Conservation (phyloP, 2,888 invertebrate genomes). For the Trissolcus brochymenae region DNA sequence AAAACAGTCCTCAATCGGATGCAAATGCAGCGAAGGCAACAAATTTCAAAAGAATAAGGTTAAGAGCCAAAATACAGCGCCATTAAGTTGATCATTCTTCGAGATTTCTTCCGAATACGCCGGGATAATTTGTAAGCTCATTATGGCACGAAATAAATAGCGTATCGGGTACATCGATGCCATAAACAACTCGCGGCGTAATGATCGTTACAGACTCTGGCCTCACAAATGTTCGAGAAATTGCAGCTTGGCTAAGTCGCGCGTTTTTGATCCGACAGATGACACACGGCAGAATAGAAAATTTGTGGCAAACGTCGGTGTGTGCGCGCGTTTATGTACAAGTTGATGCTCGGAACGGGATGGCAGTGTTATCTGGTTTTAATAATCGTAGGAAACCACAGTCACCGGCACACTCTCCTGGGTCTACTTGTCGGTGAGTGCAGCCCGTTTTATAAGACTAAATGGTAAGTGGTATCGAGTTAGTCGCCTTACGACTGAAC, state of each 20-base stretch:
- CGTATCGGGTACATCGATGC: slow-evolving; percentile 49
- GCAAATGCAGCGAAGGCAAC: slow-evolving; percentile 6
- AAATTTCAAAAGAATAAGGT: slow-evolving; percentile 34
- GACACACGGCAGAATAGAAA: slow-evolving; percentile 50
- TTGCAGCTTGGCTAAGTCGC: slow-evolving; percentile 49
- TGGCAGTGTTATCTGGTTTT: slow-evolving; percentile 58
- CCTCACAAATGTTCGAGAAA: slow-evolving; percentile 54
- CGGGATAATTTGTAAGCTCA: slow-evolving; percentile 50
- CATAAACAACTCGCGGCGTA: slow-evolving; percentile 46
- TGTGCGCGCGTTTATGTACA: slow-evolving; percentile 7
- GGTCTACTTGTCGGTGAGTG: slow-evolving; percentile 25
- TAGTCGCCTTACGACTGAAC: slow-evolving; percentile 72
- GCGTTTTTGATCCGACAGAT: slow-evolving; percentile 54
- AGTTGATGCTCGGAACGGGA: slow-evolving; percentile 38
- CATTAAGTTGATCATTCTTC: slow-evolving; percentile 44
- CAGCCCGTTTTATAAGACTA: slow-evolving; percentile 57
- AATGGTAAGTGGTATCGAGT: slow-evolving; percentile 59
- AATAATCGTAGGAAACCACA: slow-evolving; percentile 59
- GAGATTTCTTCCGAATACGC: slow-evolving; percentile 44
- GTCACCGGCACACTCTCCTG: slow-evolving; percentile 23
- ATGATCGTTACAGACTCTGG: slow-evolving; percentile 52
- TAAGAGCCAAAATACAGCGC: slow-evolving; percentile 34
- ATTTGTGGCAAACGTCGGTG: slow-evolving; percentile 7
- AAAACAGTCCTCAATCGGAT: slow-evolving; percentile 2
- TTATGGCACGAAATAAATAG: slow-evolving; percentile 56